phyloP scores from a whole-genome alignment of 2,113 vertebrate genomes.

The Dryoscopus gambensis region DNA sequence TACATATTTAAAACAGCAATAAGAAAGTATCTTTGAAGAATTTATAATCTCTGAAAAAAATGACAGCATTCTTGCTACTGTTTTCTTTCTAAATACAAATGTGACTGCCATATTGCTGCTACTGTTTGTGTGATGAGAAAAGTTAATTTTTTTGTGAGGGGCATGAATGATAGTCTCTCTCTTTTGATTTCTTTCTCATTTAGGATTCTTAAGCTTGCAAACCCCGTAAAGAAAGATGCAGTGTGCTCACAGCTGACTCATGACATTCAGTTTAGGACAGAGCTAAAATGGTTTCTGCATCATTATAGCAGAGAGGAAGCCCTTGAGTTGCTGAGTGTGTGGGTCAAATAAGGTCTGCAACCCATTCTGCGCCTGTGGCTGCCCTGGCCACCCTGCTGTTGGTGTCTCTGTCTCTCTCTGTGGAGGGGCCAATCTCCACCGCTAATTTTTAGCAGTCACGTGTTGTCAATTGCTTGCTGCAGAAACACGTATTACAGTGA shows the following conservation, averaged over 20 bases:
- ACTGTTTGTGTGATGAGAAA: slow-evolving; percentile 87
- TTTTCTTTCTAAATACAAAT: slow-evolving; percentile 91
- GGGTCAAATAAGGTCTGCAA: background rate
- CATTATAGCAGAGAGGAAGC: slow-evolving; percentile 83
- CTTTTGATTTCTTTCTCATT: slow-evolving; percentile 78
- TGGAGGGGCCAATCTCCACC: background rate
- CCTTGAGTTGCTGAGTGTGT: slow-evolving; percentile 10
- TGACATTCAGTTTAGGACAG: slow-evolving; percentile 77
- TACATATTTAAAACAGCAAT: slow-evolving; percentile 89
- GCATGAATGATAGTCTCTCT: slow-evolving; percentile 82
- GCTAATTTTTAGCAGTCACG: background rate
- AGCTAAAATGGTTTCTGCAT: slow-evolving; percentile 83
- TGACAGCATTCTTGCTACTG: slow-evolving; percentile 90
- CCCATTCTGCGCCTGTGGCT: background rate
- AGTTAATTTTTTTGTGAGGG: slow-evolving; percentile 85
- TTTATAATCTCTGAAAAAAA: slow-evolving; percentile 85
- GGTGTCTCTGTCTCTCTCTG: background rate
- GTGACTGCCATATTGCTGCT: slow-evolving; percentile 91
- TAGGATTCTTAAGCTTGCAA: slow-evolving; percentile 91
- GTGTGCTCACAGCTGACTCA: slow-evolving; percentile 69
- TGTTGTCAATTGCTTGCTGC: background rate
- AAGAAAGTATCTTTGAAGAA: slow-evolving; percentile 87
- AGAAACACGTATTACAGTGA: background rate
- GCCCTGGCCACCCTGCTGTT: background rate
- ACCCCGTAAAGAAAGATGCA: slow-evolving; percentile 82